Evolutionary conservation across 2,113 vertebrate species (phyloP).

Genomic region (Scomber japonicus): DNA sequence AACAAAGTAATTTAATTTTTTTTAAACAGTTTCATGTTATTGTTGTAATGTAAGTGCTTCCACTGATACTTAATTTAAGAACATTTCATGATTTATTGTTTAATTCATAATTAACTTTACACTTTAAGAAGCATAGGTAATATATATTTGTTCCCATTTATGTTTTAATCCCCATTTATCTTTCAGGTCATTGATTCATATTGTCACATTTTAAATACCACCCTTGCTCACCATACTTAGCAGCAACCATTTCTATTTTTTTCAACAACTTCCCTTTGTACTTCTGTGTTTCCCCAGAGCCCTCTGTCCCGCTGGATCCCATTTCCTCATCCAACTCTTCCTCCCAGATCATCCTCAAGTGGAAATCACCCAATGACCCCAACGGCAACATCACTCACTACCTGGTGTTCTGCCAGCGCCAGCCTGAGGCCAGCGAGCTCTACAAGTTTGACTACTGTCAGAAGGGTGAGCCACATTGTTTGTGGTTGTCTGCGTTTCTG

Average conservation of each 20-base stretch:
- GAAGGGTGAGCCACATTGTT: constrained; percentile 87
- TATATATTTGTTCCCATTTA: too few species aligned
- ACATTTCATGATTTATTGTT: too few species aligned
- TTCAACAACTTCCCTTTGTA: not conserved
- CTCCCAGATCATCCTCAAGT: constrained; percentile 95
- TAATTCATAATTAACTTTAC: too few species aligned
- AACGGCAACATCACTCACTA: constrained; percentile 99
- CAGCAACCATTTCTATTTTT: not conserved
- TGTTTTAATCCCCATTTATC: too few species aligned
- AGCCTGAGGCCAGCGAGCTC: constrained; percentile 92
- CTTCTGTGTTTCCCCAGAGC: constrained; percentile 81
- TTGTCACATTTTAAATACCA: not conserved
- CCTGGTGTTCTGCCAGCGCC: constrained; percentile 93
- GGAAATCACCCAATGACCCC: constrained; percentile 95
- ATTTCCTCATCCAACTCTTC: constrained; percentile 95
- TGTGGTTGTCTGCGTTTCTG: constrained; percentile 11
- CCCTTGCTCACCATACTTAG: too few species aligned
- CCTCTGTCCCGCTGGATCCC: constrained; percentile 93
- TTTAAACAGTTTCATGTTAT: too few species aligned
- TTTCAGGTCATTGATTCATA: not conserved
- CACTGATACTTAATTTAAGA: too few species aligned
- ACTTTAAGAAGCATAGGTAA: too few species aligned
- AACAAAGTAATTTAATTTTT: too few species aligned
- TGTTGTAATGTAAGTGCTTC: too few species aligned
- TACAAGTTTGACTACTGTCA: constrained; percentile 95